Evolutionary conservation across 2,797 vertebrate genomes (phyloP).

Genomic region (Diglossa cyanea): DNA sequence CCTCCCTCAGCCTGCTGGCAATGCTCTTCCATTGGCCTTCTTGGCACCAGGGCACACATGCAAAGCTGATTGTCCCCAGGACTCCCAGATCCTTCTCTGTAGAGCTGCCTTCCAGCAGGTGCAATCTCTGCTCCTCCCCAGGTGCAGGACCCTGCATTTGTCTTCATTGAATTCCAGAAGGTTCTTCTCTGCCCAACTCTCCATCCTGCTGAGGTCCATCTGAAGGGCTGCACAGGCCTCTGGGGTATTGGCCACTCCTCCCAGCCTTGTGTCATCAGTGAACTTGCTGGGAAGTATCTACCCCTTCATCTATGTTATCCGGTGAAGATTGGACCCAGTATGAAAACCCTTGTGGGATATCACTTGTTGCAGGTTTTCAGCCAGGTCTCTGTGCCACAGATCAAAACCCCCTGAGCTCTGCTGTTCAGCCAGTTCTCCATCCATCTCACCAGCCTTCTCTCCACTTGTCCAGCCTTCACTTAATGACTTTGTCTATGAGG

Average conservation of each 20-base stretch:
- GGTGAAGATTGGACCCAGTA: background rate
- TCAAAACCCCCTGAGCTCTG: background rate
- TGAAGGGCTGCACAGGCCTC: background rate
- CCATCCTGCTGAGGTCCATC: fast-evolving
- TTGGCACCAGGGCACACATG: no score
- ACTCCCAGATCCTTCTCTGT: background rate
- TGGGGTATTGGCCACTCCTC: background rate
- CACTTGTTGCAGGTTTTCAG: background rate
- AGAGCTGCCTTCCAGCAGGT: background rate
- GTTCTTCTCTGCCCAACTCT: background rate
- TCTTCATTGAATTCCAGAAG: fast-evolving
- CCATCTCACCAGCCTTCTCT: no score
- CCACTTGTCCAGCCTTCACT: background rate
- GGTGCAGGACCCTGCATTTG: background rate
- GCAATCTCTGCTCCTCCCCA: background rate
- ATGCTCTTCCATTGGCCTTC: background rate
- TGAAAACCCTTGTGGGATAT: background rate
- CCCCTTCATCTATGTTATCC: no score
- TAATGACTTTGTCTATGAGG: background rate
- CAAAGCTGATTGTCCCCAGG: background rate
- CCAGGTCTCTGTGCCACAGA: no score
- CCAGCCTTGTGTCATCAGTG: background rate
- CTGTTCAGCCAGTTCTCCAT: background rate
- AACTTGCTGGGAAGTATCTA: background rate
- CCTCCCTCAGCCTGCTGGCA: background rate